Conservation (phyloP, 2,888 invertebrate genomes). For the Apoda limacodes region DNA sequence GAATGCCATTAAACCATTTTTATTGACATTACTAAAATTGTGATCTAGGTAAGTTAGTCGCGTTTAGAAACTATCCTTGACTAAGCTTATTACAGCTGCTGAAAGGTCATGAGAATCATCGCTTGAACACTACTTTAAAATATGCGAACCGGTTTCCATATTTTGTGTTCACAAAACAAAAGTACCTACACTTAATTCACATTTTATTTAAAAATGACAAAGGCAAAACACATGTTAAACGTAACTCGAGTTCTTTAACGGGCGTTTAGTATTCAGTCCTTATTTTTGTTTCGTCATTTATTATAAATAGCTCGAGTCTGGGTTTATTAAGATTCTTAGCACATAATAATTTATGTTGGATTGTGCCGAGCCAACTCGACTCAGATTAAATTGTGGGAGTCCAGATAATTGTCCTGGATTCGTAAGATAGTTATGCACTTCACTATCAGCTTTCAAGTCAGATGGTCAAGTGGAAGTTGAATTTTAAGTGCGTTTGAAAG, state of each 20-base stretch:
- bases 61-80: no score
- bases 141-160: no score
- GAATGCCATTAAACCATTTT: no score
- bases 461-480: constrained; percentile 21
- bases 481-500: constrained; percentile 21
- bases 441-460: constrained; percentile 26
- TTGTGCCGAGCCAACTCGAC: constrained; percentile 31
- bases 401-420: constrained; percentile 28
- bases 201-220: background rate
- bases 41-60: no score
- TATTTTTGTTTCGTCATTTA: constrained; percentile 61
- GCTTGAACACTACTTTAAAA: no score
- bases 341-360: constrained; percentile 48
- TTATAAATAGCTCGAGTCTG: constrained; percentile 48
- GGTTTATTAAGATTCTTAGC: constrained; percentile 60
- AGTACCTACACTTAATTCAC: no score
- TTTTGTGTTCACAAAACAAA: no score
- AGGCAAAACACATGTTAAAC: constrained; percentile 21
- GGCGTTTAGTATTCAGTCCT: constrained; percentile 51
- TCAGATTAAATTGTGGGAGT: constrained; percentile 45
- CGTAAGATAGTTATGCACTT: constrained; percentile 10
- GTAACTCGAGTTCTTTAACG: constrained; percentile 28
- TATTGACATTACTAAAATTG: no score
- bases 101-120: no score
- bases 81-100: no score